Conservation (phyloP, 2,888 invertebrate genomes). For the Hymenopus coronatus region DNA sequence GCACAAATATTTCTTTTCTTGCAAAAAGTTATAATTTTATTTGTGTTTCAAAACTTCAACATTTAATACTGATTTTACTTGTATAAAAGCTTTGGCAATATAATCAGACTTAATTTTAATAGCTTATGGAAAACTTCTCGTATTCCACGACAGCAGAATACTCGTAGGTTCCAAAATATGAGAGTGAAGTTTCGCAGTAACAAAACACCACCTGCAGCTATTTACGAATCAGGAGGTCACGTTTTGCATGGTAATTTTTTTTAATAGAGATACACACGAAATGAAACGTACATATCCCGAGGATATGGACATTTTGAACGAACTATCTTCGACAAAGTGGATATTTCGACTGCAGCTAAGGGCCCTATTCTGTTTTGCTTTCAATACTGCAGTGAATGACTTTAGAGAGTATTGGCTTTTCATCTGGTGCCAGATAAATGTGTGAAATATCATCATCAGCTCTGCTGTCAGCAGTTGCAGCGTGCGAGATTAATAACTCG, state of each 20-base stretch:
- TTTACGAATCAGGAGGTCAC: background rate
- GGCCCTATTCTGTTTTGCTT: background rate
- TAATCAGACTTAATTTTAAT: too few relatives aligned
- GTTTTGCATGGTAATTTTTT: background rate
- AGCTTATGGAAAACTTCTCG: too few relatives aligned
- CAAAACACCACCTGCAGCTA: background rate
- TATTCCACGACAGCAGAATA: too few relatives aligned
- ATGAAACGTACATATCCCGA: background rate
- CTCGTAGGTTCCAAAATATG: too few relatives aligned
- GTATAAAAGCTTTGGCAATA: too few relatives aligned
- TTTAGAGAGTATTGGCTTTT: background rate
- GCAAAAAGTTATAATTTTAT: too few relatives aligned
- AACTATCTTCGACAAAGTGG: background rate
- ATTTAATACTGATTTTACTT: too few relatives aligned
- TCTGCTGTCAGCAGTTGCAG: background rate
- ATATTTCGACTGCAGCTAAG: background rate
- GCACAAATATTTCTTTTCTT: too few relatives aligned
- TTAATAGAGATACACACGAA: background rate
- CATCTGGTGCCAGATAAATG: background rate
- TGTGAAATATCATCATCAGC: background rate
- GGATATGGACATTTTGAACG: background rate
- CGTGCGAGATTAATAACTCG: background rate
- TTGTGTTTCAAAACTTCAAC: too few relatives aligned
- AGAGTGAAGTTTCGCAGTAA: background rate
- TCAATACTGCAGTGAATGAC: background rate